A percentile compares a stretch with the other conserved stretches of the same genome.
Evolutionary conservation across 1,140 invertebrate species (phyloP).

Genomic region (Dreissena polymorpha): DNA sequence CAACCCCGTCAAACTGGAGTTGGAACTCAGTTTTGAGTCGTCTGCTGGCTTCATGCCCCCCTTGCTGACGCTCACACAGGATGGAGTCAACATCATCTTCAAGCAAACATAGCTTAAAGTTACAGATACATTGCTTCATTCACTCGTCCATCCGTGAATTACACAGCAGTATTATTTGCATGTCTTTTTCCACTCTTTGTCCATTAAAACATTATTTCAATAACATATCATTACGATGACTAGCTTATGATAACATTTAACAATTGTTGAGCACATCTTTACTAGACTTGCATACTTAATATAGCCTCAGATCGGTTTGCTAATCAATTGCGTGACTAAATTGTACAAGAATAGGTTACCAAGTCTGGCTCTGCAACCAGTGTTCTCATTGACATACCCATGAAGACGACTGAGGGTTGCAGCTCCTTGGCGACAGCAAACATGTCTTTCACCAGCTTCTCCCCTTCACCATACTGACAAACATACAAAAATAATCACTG

Average conservation of each 20-base stretch:
- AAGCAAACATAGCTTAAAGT: slow-evolving; percentile 46
- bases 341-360: no score
- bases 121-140: no score
- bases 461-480: slow-evolving; percentile 95
- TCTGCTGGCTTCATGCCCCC: slow-evolving; percentile 96
- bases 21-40: slow-evolving; percentile 99
- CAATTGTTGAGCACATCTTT: no score
- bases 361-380: not conserved
- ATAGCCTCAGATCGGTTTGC: no score
- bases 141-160: no score
- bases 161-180: no score
- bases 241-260: no score
- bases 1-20: slow-evolving; percentile 93
- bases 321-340: no score
- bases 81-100: slow-evolving; percentile 97
- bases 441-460: slow-evolving; percentile 97
- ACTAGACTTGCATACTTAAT: no score
- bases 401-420: slow-evolving; percentile 87
- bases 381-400: slow-evolving; percentile 78
- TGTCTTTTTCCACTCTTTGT: no score
- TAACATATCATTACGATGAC: no score
- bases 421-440: slow-evolving; percentile 96
- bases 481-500: not conserved
- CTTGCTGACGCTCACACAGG: slow-evolving; percentile 92
- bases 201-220: no score